phyloP scores from a whole-genome alignment of 2,113 vertebrate species.

The Hemicordylus capensis region DNA sequence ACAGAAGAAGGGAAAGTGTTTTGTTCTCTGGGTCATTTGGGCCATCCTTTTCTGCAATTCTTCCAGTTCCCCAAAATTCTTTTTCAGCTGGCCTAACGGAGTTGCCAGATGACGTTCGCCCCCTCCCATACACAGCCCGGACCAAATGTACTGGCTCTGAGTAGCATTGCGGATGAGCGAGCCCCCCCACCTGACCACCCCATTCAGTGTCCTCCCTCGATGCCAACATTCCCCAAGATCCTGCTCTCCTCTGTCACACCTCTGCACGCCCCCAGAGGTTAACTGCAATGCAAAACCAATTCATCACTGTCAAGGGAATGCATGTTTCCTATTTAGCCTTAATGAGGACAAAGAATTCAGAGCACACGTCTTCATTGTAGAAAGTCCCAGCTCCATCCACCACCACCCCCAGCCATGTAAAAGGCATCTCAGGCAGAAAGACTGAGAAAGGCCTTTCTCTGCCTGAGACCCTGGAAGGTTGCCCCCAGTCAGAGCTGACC shows the following conservation, averaged over 20 bases:
- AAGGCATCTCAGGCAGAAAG: background rate
- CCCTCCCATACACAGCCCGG: background rate
- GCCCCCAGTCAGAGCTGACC: no score
- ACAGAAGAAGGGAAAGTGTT: background rate
- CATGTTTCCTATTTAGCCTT: no score
- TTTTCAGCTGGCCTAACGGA: background rate
- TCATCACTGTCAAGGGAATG: background rate
- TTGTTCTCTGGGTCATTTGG: background rate
- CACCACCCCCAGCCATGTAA: background rate
- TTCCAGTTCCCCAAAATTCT: background rate
- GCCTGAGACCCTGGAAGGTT: no score
- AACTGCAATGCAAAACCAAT: background rate
- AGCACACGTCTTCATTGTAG: background rate
- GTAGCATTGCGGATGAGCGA: no score
- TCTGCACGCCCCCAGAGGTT: background rate
- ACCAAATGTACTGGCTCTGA: background rate
- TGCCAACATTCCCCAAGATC: background rate
- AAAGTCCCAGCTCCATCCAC: background rate
- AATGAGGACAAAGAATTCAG: background rate
- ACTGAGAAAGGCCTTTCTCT: no score
- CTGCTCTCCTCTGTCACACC: no score
- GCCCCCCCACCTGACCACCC: background rate
- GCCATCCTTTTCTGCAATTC: background rate
- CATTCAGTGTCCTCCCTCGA: background rate
- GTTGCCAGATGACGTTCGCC: background rate